Evolutionary conservation across 2,888 invertebrate genomes (phyloP), one percentile per base, ranked within the genome.

Genomic region (Carpatolechia fugitivella): DNA sequence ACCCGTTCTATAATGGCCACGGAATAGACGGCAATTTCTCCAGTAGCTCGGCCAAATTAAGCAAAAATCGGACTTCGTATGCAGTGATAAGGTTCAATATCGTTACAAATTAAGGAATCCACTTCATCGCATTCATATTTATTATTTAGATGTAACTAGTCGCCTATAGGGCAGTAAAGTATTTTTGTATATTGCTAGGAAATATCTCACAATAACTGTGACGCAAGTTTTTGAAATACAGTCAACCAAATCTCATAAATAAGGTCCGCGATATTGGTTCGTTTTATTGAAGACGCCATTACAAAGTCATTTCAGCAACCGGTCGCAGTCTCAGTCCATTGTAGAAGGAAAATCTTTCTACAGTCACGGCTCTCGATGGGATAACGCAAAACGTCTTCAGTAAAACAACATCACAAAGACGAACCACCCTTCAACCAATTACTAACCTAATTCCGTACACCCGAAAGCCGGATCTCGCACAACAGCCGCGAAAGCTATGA

Each of bases 321-420:
- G 82, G 80, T 70, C 80, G 79, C 77, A 81, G 82, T 85, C 82
- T 84, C 82, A 80, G 85, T 82, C 83, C 82, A 87, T 89, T 89
- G 89, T 89, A 85, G 85, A 84, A 81, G 85, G 87, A 82, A 90
- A 90, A 89, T 90, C 89, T 88, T 90, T 88, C 85, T 84, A 87
- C 89, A 88, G 89, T 88, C 89, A 87, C 89, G 88, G 88, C 81
- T 87, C 90, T 89, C 88, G 89, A 88, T 88, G 89, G 90, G 89
- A 89, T 88, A 90, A 88, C 89, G 84, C 81, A 78, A 78, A 79
- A 72, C 62, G 63, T 56, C 61, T 64, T 66, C 73, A 72, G 70
- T 70, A 69, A 61, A 65, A 60, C 78, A 88, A 85, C 69, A 76
- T 68, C 80, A 59, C 65, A 85, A 66, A 68, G 72, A 61, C 67